Percentiles rank a stretch among this genome's conserved stretches.
Evolutionary conservation across 2,113 vertebrate species (phyloP).

Genomic region (Mugil cephalus): DNA sequence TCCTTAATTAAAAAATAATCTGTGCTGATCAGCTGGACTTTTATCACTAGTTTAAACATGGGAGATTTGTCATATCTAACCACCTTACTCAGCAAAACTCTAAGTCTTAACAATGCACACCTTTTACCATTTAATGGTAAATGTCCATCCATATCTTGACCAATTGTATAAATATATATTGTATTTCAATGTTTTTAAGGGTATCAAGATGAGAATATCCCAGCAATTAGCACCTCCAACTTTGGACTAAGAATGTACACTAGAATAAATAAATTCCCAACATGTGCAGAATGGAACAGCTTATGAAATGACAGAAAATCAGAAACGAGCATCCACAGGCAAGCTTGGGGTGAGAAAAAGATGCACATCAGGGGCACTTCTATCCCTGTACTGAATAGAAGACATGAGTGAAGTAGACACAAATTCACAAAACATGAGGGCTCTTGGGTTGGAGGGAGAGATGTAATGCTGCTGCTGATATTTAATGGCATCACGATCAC

Average conservation of each 20-base stretch:
- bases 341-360: neutral
- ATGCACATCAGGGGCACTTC: constrained; percentile 49
- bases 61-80: too few species aligned
- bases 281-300: neutral
- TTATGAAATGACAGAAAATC: neutral
- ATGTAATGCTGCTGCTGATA: constrained; percentile 26
- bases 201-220: too few species aligned
- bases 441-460: neutral
- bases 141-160: neutral
- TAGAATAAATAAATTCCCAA: neutral
- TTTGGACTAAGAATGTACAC: neutral
- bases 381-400: constrained; percentile 77
- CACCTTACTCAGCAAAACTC: too few species aligned
- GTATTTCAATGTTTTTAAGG: too few species aligned
- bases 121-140: neutral
- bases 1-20: too few species aligned
- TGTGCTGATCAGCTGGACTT: too few species aligned
- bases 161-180: too few species aligned
- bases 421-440: constrained; percentile 42
- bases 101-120: too few species aligned
- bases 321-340: neutral
- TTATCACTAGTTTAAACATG: too few species aligned
- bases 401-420: constrained; percentile 25
- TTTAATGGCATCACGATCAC: constrained; percentile 53
- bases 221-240: neutral